Percentiles rank a stretch among this genome's conserved stretches.
Conservation (phyloP, 2,797 vertebrate genomes). For the Morus bassanus region DNA sequence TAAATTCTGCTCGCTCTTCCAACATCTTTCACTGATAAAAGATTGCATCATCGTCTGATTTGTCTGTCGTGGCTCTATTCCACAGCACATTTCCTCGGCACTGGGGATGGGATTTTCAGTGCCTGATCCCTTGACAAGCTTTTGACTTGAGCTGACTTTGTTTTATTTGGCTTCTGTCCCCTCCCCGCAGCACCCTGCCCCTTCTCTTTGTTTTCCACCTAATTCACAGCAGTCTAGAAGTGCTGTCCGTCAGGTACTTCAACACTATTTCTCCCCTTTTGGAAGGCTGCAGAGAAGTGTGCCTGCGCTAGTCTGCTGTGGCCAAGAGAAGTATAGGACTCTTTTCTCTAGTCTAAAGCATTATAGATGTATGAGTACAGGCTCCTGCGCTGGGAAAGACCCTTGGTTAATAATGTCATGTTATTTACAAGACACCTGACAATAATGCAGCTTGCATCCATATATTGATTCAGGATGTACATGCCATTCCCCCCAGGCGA, state of each 20-base stretch:
- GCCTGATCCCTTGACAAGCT: neutral
- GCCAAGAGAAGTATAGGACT: neutral
- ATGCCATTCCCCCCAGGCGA: fast-evolving
- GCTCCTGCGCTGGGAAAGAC: neutral
- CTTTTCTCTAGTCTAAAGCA: neutral
- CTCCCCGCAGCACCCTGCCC: fast-evolving
- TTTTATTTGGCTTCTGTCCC: neutral
- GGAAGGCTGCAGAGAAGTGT: neutral
- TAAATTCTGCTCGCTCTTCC: neutral
- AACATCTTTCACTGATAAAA: neutral
- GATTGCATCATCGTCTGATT: neutral
- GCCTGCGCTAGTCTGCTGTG: neutral
- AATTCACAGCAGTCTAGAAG: neutral
- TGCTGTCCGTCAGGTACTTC: neutral
- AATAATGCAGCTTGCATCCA: neutral
- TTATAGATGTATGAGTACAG: neutral
- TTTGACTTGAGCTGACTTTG: neutral
- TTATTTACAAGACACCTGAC: neutral
- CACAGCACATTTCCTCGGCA: fast-evolving
- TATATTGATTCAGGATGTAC: neutral
- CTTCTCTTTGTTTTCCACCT: neutral
- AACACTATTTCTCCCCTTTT: neutral
- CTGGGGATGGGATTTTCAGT: neutral
- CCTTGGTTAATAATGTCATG: neutral
- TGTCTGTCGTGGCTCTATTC: neutral